phyloP scores from a whole-genome alignment of 1,140 invertebrate species.

The Mylabris phalerata region DNA sequence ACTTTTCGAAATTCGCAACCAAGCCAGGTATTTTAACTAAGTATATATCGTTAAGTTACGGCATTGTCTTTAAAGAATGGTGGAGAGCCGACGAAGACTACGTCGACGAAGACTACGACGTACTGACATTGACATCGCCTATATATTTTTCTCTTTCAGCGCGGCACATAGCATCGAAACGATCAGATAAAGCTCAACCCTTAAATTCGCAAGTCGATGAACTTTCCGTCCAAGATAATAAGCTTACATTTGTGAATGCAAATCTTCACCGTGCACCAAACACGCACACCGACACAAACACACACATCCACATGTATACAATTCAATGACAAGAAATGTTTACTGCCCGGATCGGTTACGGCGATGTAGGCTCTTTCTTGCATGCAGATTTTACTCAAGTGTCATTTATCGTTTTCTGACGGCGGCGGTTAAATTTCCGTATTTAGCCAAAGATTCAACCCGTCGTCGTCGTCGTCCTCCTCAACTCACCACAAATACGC shows the following conservation, averaged over 20 bases:
- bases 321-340: conserved; percentile 17
- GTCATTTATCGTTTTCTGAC: conserved; percentile 28
- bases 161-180: conserved; percentile 10
- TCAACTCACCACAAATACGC: neutral
- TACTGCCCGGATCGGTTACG: conserved; percentile 30
- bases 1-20: conserved; percentile 5
- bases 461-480: neutral
- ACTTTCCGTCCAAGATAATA: conserved; percentile 22
- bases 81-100: neutral
- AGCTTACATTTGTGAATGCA: conserved; percentile 17
- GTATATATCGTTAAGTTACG: conserved; percentile 28
- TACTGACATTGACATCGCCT: conserved; percentile 20
- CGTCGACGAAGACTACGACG: neutral
- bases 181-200: conserved; percentile 31
- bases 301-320: too few species aligned
- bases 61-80: conserved; percentile 22
- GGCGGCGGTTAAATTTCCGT: conserved; percentile 25
- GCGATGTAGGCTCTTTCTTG: conserved; percentile 22
- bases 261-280: too few species aligned
- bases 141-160: conserved; percentile 20
- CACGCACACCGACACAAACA: too few species aligned
- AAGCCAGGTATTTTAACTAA: conserved; percentile 30
- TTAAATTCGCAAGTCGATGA: conserved; percentile 31
- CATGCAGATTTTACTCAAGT: conserved; percentile 30
- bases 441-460: conserved; percentile 19